These are phyloP conservation scores for Caretta caretta DNA, from an alignment of 2,113 vertebrate species.

Conservation along the genomic window DNA sequence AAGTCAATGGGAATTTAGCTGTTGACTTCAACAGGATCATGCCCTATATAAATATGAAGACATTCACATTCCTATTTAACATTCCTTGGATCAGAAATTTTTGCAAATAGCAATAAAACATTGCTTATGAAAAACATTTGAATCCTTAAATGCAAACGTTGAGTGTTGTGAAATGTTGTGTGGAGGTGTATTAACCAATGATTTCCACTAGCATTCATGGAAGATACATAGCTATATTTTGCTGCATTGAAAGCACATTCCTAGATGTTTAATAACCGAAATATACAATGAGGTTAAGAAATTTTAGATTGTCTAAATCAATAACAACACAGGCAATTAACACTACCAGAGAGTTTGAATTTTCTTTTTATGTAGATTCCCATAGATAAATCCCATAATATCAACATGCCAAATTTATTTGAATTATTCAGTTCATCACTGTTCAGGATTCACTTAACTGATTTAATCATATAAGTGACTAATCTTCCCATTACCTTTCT, in stretches of 20 bases:
- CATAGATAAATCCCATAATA: background rate
- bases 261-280: background rate
- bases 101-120: conserved; percentile 30
- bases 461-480: background rate
- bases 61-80: conserved; percentile 30
- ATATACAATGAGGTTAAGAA: background rate
- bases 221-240: conserved; percentile 17
- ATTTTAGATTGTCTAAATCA: background rate
- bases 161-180: background rate
- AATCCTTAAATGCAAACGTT: background rate
- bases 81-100: background rate
- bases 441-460: background rate
- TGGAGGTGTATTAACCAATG: background rate
- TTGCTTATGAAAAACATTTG: background rate
- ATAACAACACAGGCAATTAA: background rate
- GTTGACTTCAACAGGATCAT: conserved; percentile 46
- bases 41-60: conserved; percentile 45
- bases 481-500: background rate
- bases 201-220: background rate
- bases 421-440: background rate
- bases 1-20: conserved; percentile 62
- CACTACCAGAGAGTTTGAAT: background rate
- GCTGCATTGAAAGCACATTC: conserved; percentile 26
- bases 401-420: background rate
- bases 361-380: background rate